phyloP scores from a whole-genome alignment of 1,140 invertebrate genomes.

The Drosophila auraria region DNA sequence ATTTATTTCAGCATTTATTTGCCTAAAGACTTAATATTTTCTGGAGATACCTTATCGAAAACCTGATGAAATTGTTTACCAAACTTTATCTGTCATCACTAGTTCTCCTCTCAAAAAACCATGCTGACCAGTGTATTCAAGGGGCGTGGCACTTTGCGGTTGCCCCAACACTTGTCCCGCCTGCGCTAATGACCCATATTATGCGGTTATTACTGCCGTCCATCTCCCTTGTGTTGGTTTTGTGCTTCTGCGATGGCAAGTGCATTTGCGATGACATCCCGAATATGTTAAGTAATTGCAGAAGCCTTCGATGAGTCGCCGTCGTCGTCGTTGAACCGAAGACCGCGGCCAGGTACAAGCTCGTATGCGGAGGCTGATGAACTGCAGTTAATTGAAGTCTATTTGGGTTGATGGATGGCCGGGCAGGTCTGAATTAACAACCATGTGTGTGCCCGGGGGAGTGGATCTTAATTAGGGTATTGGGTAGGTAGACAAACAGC shows the following conservation, averaged over 20 bases:
- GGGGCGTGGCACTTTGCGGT: conserved; percentile 46
- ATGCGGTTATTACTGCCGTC: conserved; percentile 36
- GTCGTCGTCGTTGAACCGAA: conserved; percentile 4
- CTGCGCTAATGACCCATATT: conserved; percentile 70
- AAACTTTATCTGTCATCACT: too few relatives aligned
- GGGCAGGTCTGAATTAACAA: conserved; percentile 9
- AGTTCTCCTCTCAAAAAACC: neutral
- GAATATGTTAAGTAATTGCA: conserved; percentile 56
- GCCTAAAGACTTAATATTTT: too few relatives aligned
- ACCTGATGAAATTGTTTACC: too few relatives aligned
- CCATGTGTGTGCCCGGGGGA: conserved; percentile 21
- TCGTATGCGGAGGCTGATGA: conserved; percentile 10
- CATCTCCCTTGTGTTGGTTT: neutral
- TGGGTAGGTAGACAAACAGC: neutral
- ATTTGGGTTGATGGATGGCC: conserved; percentile 47
- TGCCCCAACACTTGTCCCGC: conserved; percentile 32
- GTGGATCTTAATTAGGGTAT: conserved; percentile 42
- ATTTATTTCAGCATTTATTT: too few relatives aligned
- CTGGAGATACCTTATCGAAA: too few relatives aligned
- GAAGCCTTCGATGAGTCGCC: conserved; percentile 44
- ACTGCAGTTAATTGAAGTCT: conserved; percentile 49
- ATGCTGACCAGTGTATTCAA: conserved; percentile 37
- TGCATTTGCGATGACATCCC: conserved; percentile 48
- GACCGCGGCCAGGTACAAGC: conserved; percentile 2
- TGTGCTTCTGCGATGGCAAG: conserved; percentile 17